Percentiles rank a stretch among this genome's conserved stretches.
Evolutionary conservation across 2,888 invertebrate species (phyloP).

Genomic region (Sacculina carcini): DNA sequence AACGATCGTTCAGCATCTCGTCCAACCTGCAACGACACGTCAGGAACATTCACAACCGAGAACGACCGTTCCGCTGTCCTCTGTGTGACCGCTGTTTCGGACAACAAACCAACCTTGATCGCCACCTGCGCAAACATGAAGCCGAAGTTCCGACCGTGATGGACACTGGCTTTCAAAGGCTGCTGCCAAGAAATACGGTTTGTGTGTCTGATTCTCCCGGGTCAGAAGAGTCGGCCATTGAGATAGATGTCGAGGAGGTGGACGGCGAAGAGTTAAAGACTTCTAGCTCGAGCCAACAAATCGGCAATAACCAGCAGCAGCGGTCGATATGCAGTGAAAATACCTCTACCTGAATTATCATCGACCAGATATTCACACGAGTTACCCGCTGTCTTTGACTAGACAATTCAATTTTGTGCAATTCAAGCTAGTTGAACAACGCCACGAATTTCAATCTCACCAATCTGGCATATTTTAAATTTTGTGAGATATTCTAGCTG

Average conservation of each 20-base stretch:
- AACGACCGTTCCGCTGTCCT: slow-evolving; percentile 79
- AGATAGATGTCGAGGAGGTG: slow-evolving; percentile 7
- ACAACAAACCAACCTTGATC: slow-evolving; percentile 94
- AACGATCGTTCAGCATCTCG: slow-evolving; percentile 92
- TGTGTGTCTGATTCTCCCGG: slow-evolving; percentile 3
- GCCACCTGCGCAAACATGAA: slow-evolving; percentile 92
- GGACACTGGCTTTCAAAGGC: slow-evolving; percentile 3
- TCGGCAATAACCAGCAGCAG: too few relatives aligned
- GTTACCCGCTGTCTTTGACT: too few relatives aligned
- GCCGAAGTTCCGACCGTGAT: slow-evolving; percentile 20
- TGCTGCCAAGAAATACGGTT: not conserved
- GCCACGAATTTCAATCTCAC: too few relatives aligned
- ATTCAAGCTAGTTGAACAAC: too few relatives aligned
- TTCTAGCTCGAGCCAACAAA: too few relatives aligned
- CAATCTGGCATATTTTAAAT: too few relatives aligned
- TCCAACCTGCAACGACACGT: slow-evolving; percentile 95
- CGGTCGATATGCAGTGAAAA: too few relatives aligned
- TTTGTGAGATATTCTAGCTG: too few relatives aligned
- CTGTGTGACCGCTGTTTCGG: slow-evolving; percentile 91
- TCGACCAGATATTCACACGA: too few relatives aligned
- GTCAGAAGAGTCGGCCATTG: not conserved
- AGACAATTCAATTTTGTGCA: too few relatives aligned
- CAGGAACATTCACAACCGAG: slow-evolving; percentile 95
- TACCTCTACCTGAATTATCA: too few relatives aligned
- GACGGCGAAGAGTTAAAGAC: slow-evolving; percentile 4